Percentiles rank a stretch among this genome's conserved stretches.
Evolutionary conservation across 2,797 vertebrate species (phyloP).

Genomic region (Muscicapa striata): DNA sequence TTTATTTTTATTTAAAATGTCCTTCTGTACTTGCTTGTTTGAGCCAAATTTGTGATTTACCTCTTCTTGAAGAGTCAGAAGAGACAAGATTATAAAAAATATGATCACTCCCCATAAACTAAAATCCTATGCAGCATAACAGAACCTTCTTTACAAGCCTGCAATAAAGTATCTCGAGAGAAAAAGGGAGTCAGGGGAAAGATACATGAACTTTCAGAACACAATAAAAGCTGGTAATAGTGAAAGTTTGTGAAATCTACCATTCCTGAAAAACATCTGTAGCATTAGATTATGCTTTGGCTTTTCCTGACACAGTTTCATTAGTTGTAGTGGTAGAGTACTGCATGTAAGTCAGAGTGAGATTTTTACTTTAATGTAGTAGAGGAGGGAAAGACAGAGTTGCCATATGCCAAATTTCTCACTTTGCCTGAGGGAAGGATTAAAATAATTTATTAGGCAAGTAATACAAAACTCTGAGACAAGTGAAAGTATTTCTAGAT

Average conservation of each 20-base stretch:
- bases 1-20: not conserved
- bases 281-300: not conserved
- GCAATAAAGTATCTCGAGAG: not conserved
- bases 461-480: not conserved
- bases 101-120: not conserved
- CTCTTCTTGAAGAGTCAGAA: not conserved
- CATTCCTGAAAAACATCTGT: not conserved
- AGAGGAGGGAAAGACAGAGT: not conserved
- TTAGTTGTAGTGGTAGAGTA: not conserved
- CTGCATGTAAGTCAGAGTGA: not conserved
- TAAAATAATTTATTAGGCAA: conserved; percentile 27
- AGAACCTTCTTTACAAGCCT: not conserved
- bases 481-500: conserved; percentile 18
- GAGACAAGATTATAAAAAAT: not conserved
- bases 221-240: not conserved
- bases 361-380: not conserved
- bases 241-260: not conserved
- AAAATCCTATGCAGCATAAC: not conserved
- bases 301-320: not conserved
- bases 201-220: not conserved
- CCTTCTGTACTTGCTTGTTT: not conserved
- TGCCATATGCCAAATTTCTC: conserved; percentile 17
- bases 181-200: not conserved
- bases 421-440: not conserved
- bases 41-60: not conserved